Evolutionary conservation across 2,113 vertebrate genomes (phyloP), one percentile per base, ranked within the genome.

Genomic region (Rhinoptilus africanus): DNA sequence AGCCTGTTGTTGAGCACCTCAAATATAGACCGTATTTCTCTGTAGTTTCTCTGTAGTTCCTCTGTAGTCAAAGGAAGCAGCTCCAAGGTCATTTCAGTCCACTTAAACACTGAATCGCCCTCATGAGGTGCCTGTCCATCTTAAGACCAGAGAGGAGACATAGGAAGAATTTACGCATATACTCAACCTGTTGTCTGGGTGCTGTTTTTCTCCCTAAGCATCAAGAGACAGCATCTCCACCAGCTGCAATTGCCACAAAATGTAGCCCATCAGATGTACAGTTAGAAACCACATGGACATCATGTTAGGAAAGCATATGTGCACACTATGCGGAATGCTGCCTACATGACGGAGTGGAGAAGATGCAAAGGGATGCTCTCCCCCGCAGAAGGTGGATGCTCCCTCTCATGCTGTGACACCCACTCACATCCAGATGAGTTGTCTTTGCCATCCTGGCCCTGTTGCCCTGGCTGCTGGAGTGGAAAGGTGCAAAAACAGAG

Each of bases 291-390:
- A 47, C 1, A 3, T 24, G 62, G 34, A 30, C 12, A 21, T 64
- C 8, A 7, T 53, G 28, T 23, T 71, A 34, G n/a, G 37, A 59
- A 74, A 59, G 22, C 2, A 0, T 50, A 23, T 0, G 0, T 22
- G 22, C 59, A 68, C 10, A 10, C 32, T 53, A 9, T 54, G 56
- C 15, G 56, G 48, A 89, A 32, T 28, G 12, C 15, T 79, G 23
- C 24, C 45, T 4, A 39, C 35, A 4, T 8, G 41, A 4, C 34
- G 53, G 48, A 73, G 57, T 22, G 23, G 30, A 77, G 59, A 91
- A 57, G 2, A 4, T 15, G 9, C 47, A 32, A 56, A 85, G 14
- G 32, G 32, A 83, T 69, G 16, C 22, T 27, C 24, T 57, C 15
- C 13, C 37, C 16, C 7, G 14, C 28, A n/a, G 48, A 14, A 4